Percentiles rank a stretch among this genome's conserved stretches.
Conservation (phyloP, 2,113 vertebrate species). For the Chamaetylas fuelleborni region DNA sequence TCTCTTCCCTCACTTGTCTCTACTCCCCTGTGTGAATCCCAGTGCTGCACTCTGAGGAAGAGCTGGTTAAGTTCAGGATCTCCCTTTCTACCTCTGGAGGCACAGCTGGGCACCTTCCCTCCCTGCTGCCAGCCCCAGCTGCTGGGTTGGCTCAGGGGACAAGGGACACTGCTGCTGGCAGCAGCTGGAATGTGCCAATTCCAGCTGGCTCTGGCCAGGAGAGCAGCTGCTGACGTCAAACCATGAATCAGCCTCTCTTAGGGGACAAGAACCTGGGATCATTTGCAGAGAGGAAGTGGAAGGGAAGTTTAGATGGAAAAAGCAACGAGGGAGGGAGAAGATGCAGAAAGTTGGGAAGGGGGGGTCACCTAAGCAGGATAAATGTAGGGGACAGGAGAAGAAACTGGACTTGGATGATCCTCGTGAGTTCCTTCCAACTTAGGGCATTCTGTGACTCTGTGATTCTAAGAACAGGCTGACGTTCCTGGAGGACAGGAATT, state of each 20-base stretch:
- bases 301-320: not conserved
- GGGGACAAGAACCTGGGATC: not conserved
- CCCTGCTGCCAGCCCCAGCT: not conserved
- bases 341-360: not conserved
- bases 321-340: not conserved
- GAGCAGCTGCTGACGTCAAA: not conserved
- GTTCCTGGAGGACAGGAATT: not conserved
- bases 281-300: not conserved
- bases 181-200: not conserved
- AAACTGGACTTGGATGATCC: not conserved
- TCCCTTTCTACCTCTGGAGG: not conserved
- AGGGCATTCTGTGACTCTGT: not conserved
- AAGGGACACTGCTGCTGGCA: not conserved
- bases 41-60: not conserved
- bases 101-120: accelerated
- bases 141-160: not conserved
- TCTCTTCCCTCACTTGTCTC: not conserved
- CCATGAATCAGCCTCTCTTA: not conserved
- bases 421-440: not conserved
- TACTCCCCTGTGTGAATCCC: not conserved
- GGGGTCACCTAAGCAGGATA: not conserved
- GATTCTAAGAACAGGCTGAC: not conserved
- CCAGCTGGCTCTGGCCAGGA: not conserved
- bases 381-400: not conserved
- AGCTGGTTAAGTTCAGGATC: not conserved